Conservation (phyloP, 2,888 invertebrate genomes). For the Microctonus hyperodae region DNA sequence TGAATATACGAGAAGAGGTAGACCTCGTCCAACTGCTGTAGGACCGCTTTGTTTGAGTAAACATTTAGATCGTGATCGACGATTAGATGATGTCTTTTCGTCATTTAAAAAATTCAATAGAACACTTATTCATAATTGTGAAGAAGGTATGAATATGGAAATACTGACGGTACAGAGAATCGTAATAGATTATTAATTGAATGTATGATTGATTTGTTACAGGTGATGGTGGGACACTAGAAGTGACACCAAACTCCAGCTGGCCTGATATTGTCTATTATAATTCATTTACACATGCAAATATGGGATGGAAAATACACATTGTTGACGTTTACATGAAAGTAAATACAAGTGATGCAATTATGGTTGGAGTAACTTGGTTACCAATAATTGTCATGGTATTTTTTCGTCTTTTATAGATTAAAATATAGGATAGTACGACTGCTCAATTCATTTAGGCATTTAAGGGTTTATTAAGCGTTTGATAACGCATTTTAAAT, state of each 20-base stretch:
- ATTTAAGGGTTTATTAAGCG: neutral
- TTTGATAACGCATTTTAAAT: no score
- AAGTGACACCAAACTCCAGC: slow-evolving; percentile 84
- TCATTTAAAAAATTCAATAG: slow-evolving; percentile 87
- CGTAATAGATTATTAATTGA: neutral
- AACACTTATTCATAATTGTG: slow-evolving; percentile 75
- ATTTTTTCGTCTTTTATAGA: slow-evolving; percentile 41
- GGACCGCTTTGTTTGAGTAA: slow-evolving; percentile 81
- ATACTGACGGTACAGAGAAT: neutral
- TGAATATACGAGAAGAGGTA: slow-evolving; percentile 81
- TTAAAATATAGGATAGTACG: slow-evolving; percentile 30
- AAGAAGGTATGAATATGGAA: slow-evolving; percentile 61
- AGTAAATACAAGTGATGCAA: slow-evolving; percentile 46
- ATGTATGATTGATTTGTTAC: slow-evolving; percentile 11
- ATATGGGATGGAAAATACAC: slow-evolving; percentile 95
- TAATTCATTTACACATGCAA: slow-evolving; percentile 90
- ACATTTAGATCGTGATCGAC: slow-evolving; percentile 74
- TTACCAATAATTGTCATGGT: slow-evolving; percentile 38
- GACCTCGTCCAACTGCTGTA: slow-evolving; percentile 79
- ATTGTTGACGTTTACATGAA: slow-evolving; percentile 79
- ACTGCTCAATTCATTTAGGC: slow-evolving; percentile 37
- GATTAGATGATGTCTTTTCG: slow-evolving; percentile 79
- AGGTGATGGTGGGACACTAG: slow-evolving; percentile 76
- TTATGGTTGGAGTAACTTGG: slow-evolving; percentile 35
- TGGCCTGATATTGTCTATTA: slow-evolving; percentile 95